These are phyloP conservation scores for Parus major DNA, from an alignment of 2,113 vertebrate genomes.

Conservation along the genomic window DNA sequence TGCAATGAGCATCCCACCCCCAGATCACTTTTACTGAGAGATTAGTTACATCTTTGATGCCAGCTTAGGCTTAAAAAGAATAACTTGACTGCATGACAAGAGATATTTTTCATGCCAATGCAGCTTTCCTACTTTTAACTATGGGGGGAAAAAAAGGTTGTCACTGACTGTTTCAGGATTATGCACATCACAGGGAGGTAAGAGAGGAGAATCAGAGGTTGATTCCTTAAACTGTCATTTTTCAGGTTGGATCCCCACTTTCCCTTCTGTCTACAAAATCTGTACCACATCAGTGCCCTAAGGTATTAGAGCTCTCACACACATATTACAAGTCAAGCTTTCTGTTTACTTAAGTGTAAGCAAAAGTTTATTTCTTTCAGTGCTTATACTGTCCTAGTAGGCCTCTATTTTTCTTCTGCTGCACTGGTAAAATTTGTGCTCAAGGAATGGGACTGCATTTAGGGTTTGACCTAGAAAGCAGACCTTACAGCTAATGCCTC, in stretches of 20 bases:
- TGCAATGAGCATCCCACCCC: background rate
- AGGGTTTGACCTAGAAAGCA: background rate
- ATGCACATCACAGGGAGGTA: background rate
- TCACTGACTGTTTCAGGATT: background rate
- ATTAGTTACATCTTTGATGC: conserved; percentile 22
- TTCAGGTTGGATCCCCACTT: background rate
- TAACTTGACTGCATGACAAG: background rate
- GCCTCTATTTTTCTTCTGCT: background rate
- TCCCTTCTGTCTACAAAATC: background rate
- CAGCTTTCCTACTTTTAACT: background rate
- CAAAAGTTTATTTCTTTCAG: background rate
- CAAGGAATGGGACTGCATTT: background rate
- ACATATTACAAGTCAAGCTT: background rate
- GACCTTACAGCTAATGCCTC: background rate
- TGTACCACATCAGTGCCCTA: background rate
- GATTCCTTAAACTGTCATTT: background rate
- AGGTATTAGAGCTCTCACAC: background rate
- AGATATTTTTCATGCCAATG: background rate
- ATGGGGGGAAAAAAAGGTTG: background rate
- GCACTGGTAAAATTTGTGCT: background rate
- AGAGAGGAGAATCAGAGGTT: background rate
- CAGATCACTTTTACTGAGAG: conserved; percentile 13
- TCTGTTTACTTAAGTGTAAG: background rate
- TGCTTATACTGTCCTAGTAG: background rate
- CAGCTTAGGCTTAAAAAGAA: conserved; percentile 11